These are phyloP conservation scores for Eledona agricola DNA, from an alignment of 2,888 invertebrate species.

Conservation along the genomic window DNA sequence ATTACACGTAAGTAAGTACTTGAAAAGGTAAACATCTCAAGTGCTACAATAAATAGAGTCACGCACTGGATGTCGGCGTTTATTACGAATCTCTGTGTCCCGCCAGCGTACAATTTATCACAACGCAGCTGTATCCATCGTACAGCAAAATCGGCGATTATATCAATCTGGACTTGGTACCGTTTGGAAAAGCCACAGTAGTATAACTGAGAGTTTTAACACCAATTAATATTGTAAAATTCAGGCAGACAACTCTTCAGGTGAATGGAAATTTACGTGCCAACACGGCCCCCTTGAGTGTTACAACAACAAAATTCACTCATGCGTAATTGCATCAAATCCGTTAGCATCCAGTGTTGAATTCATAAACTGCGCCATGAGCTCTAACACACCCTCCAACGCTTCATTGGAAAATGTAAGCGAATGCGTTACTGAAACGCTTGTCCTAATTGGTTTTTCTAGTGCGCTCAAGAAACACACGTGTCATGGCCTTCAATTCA, in stretches of 20 bases:
- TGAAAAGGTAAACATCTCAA: background rate
- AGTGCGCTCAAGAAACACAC: slow-evolving; percentile 58
- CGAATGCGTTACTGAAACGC: too few relatives aligned
- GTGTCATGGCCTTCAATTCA: slow-evolving; percentile 49
- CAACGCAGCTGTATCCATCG: slow-evolving; percentile 58
- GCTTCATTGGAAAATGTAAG: slow-evolving; percentile 43
- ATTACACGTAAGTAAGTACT: slow-evolving; percentile 1
- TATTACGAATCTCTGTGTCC: slow-evolving; percentile 67
- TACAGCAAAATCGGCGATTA: slow-evolving; percentile 32
- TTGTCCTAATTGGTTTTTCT: too few relatives aligned
- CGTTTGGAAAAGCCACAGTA: slow-evolving; percentile 45
- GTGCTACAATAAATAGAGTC: background rate
- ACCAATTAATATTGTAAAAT: slow-evolving; percentile 10
- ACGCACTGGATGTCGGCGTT: slow-evolving; percentile 57
- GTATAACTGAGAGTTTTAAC: slow-evolving; percentile 25
- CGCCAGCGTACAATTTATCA: slow-evolving; percentile 64
- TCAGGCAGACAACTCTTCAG: slow-evolving; percentile 33
- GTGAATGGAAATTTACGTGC: slow-evolving; percentile 45
- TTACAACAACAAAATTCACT: slow-evolving; percentile 65
- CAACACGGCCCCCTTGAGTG: slow-evolving; percentile 61
- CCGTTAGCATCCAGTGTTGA: slow-evolving; percentile 41
- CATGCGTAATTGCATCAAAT: slow-evolving; percentile 61
- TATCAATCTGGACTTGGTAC: slow-evolving; percentile 41
- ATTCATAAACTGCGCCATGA: slow-evolving; percentile 63
- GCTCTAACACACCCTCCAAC: slow-evolving; percentile 41